Evolutionary conservation across 1,140 invertebrate genomes (phyloP), one percentile per base, ranked within the genome.

Genomic region (Bactericera cockerelli): DNA sequence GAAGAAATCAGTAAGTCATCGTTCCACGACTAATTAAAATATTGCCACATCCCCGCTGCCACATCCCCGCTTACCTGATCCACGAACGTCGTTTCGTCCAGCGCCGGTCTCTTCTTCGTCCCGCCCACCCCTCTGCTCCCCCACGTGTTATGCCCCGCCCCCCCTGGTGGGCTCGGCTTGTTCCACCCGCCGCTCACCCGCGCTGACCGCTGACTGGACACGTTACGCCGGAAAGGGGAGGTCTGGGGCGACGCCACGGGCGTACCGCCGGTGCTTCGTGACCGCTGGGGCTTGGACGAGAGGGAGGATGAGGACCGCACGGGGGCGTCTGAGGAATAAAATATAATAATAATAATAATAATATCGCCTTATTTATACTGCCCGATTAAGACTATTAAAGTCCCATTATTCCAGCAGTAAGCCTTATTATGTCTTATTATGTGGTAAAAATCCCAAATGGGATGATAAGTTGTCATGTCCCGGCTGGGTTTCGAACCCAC

Each of bases 131-230:
- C 19, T n/a, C 22, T 4, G 19, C 42, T 49, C 4, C 63, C 56
- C 68, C 72, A 0, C 42, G 42, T 49, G 19, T 49, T 49, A 49
- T 49, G 6, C n/a, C 19, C n/a, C 19, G n/a, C n/a, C 3, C 4
- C 19, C 6, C 6, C n/a, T 4, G n/a, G 4, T n/a, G 42, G 79
- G 79, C 0, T 78, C 68, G 62, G 79, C 28, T 31, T 31, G 13
- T 31, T 31, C 28, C 28, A 31, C n/a, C n/a, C n/a, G 79, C 65
- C 75, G 70, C 60, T 72, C 71, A 56, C 61, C 65, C 67, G 1
- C 64, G 71, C 28, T 70, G 72, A 11, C 68, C 68, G 25, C 66
- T 67, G 39, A 66, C 64, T 38, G 64, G 67, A 10, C 70, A 71
- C 71, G 65, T 67, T 69, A 65, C 67, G 68, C 65, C 67, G 69